Evolutionary conservation across 1,140 invertebrate species (phyloP), one percentile per base, ranked within the genome.

Genomic region (Leptoteleia sp.): DNA sequence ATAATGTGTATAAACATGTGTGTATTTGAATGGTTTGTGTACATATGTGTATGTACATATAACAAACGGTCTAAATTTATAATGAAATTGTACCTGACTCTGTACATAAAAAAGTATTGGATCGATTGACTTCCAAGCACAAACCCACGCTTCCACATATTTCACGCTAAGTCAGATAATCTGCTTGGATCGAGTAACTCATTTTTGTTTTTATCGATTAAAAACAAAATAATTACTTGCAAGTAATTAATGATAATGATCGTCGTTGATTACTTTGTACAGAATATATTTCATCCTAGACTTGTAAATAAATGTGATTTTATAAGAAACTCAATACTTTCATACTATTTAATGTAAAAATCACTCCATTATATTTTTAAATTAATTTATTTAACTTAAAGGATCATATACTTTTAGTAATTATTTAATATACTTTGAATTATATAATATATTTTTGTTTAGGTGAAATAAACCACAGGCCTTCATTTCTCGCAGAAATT

Each of bases 1-100:
- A 85, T 85, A 85, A 86, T 35, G 43, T 7, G 17, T 72, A 71
- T 62, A 37, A 78, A 81, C 4, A 12, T 29, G 7, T 45, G 12
- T 1, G 12, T 15, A 6, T 45, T 31, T 48, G 6, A 16, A 3
- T 22, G 9, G 35, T 27, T 25, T 12, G 7, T 45, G 42, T 13
- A 27, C 5, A 45, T 33, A 35, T 40, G n/a, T 31, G 7, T 27
- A 48, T 48, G 7, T 48, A 33, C 13, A 25, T 25, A 15, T 25
- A 25, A 25, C 4, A 3, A 50, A 22, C 8, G 22, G 47, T 50
- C 13, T 50, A 35, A 50, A 3, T 9, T 16, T 33, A 38, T 19
- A 54, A 9, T 40, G 7, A 38, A 55, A 55, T 40, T 40, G 50
- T 55, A 55, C 50, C 50, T 55, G 50, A 55, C 4, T 50, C 3